A percentile compares a stretch with the other conserved stretches of the same genome.
Evolutionary conservation across 2,797 vertebrate genomes (phyloP).

Genomic region (Jordanella pulchra): DNA sequence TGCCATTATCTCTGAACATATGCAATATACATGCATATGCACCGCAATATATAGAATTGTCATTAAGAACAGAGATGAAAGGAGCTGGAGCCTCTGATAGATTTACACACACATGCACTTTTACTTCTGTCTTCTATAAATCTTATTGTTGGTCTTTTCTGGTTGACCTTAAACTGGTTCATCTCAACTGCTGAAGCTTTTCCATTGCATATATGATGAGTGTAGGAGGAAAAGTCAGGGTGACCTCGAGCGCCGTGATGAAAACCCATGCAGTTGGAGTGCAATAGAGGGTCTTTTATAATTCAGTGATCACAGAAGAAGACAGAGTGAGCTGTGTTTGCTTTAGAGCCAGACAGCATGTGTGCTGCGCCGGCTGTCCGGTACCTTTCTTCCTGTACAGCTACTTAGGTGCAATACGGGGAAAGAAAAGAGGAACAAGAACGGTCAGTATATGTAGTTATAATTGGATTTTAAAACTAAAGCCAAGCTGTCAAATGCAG

Average conservation of each 20-base stretch:
- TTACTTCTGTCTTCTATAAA: slow-evolving; percentile 68
- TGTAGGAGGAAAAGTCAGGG: slow-evolving; percentile 64
- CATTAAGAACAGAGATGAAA: slow-evolving; percentile 70
- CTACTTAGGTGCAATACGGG: slow-evolving; percentile 45
- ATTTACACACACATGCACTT: slow-evolving; percentile 60
- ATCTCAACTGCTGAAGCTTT: slow-evolving; percentile 51
- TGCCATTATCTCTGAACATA: slow-evolving; percentile 65
- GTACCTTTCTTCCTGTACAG: slow-evolving; percentile 27
- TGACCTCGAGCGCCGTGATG: slow-evolving; percentile 77
- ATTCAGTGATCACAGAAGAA: slow-evolving; percentile 71
- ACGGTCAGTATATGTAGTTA: slow-evolving; percentile 12
- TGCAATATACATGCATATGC: slow-evolving; percentile 78
- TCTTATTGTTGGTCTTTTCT: slow-evolving; percentile 61
- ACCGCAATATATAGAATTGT: slow-evolving; percentile 65
- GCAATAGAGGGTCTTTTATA: slow-evolving; percentile 76
- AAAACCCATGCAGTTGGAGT: slow-evolving; percentile 70
- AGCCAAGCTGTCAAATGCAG: slow-evolving; percentile 20
- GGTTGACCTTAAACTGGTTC: slow-evolving; percentile 67
- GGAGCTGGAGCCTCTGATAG: slow-evolving; percentile 49
- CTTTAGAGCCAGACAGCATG: slow-evolving; percentile 37
- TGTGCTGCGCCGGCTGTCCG: slow-evolving; percentile 27
- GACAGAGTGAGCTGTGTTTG: slow-evolving; percentile 47
- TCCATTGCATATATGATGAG: slow-evolving; percentile 74
- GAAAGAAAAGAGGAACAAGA: slow-evolving; percentile 42
- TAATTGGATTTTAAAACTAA: slow-evolving; percentile 37